A percentile compares a stretch with the other conserved stretches of the same genome.
Evolutionary conservation across 2,888 invertebrate genomes (phyloP).

Genomic region (Hyppa rectilinea): DNA sequence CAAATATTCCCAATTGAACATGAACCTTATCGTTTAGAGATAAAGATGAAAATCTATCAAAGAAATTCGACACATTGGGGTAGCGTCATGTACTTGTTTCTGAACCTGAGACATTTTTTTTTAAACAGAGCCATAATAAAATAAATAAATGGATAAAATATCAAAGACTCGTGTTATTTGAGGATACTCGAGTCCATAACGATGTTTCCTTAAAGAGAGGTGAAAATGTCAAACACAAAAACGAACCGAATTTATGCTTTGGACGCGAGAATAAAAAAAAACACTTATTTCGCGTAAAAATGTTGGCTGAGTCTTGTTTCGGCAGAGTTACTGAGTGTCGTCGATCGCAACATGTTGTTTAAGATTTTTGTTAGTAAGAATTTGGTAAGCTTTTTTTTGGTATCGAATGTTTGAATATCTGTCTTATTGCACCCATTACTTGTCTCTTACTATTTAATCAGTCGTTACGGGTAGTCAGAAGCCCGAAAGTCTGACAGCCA

Average conservation of each 20-base stretch:
- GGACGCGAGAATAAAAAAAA: conserved; percentile 46
- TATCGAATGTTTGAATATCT: neutral
- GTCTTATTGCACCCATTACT: neutral
- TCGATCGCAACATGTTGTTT: conserved; percentile 12
- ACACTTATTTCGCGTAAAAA: conserved; percentile 40
- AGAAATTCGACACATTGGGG: too few relatives aligned
- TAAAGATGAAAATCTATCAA: too few relatives aligned
- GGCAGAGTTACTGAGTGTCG: neutral
- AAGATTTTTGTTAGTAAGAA: neutral
- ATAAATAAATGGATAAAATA: conserved; percentile 57
- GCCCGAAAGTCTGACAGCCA: too few relatives aligned
- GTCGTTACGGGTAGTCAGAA: too few relatives aligned
- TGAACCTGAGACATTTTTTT: conserved; percentile 13
- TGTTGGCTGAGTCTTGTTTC: conserved; percentile 22
- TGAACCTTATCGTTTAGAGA: too few relatives aligned
- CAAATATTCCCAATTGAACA: too few relatives aligned
- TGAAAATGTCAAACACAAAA: conserved; percentile 63
- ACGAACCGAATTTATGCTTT: conserved; percentile 38
- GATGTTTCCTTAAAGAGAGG: conserved; percentile 60
- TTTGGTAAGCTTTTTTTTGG: neutral
- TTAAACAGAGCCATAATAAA: conserved; percentile 49
- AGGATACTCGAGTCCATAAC: conserved; percentile 60
- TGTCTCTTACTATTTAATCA: too few relatives aligned
- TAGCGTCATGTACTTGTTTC: too few relatives aligned
- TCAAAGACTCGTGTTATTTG: conserved; percentile 60